Percentiles rank a stretch among this genome's conserved stretches.
These are phyloP conservation scores for Autographa gamma DNA, from an alignment of 2,888 invertebrate species.

Conservation along the genomic window DNA sequence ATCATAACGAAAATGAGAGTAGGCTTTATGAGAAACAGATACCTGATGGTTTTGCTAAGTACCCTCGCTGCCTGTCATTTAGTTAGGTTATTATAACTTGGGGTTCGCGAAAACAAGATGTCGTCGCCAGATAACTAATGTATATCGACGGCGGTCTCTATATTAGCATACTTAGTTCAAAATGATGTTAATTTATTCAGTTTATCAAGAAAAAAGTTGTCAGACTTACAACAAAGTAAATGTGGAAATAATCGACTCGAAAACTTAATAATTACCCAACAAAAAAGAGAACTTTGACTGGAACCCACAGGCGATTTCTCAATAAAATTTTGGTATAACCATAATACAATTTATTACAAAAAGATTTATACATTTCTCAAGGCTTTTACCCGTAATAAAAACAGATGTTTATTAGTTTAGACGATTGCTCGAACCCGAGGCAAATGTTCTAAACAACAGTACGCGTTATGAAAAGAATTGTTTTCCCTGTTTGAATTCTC, in stretches of 20 bases:
- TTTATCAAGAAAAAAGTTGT: conserved; percentile 22
- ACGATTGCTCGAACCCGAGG: conserved; percentile 67
- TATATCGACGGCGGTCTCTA: conserved; percentile 43
- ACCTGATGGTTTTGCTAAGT: conserved; percentile 80
- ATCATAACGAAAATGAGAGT: conserved; percentile 87
- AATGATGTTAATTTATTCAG: conserved; percentile 46
- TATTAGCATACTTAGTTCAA: conserved; percentile 49
- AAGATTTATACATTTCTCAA: conserved; percentile 61
- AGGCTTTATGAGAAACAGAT: conserved; percentile 84
- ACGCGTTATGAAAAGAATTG: conserved; percentile 71
- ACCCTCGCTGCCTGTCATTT: conserved; percentile 63
- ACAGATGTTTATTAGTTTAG: conserved; percentile 70
- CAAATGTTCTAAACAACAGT: conserved; percentile 69
- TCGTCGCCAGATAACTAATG: conserved; percentile 50
- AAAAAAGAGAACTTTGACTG: conserved; percentile 34
- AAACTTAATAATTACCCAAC: conserved; percentile 33
- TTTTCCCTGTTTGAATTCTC: conserved; percentile 74
- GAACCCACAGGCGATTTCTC: conserved; percentile 31
- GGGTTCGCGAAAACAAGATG: conserved; percentile 50
- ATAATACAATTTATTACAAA: conserved; percentile 52
- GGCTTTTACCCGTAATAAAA: conserved; percentile 61
- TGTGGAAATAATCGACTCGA: conserved; percentile 13
- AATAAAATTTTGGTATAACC: conserved; percentile 33
- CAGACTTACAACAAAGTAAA: neutral
- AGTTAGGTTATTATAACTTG: conserved; percentile 59